These are phyloP conservation scores for Gastracanthus pulcherrimus DNA, from an alignment of 2,888 invertebrate genomes.

Conservation along the genomic window DNA sequence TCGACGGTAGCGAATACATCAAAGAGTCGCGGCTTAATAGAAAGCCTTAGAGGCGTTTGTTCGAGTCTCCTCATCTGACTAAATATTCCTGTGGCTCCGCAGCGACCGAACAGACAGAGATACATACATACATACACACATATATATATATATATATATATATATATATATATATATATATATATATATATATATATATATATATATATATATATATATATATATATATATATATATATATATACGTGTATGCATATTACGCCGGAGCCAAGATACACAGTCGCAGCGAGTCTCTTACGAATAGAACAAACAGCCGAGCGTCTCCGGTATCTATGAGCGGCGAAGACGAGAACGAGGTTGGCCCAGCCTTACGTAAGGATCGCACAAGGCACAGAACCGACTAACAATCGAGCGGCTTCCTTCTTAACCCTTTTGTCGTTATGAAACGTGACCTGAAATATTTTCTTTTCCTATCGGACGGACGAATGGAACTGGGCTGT, in stretches of 20 bases:
- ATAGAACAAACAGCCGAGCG: conserved; percentile 70
- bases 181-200: too few species aligned
- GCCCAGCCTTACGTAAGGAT: conserved; percentile 25
- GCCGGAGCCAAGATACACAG: conserved; percentile 74
- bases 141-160: too few species aligned
- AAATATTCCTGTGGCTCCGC: conserved; percentile 72
- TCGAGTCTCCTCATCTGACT: conserved; percentile 79
- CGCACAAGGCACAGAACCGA: neutral
- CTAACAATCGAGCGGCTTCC: conserved; percentile 30
- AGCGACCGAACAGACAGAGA: conserved; percentile 58
- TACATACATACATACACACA: too few species aligned
- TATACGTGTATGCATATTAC: conserved; percentile 26
- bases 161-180: too few species aligned
- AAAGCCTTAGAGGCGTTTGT: conserved; percentile 82
- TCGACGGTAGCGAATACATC: conserved; percentile 75
- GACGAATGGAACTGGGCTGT: neutral
- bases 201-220: too few species aligned
- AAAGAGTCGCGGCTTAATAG: conserved; percentile 80
- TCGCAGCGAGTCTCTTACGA: conserved; percentile 71
- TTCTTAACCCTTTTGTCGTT: conserved; percentile 47
- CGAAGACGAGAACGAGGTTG: neutral
- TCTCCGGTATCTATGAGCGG: conserved; percentile 41
- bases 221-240: too few species aligned
- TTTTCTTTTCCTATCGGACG: neutral
- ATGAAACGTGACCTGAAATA: conserved; percentile 60